Percentiles rank a stretch among this genome's conserved stretches.
Conservation (phyloP, 2,888 invertebrate species). For the Odontocerum albicorne region DNA sequence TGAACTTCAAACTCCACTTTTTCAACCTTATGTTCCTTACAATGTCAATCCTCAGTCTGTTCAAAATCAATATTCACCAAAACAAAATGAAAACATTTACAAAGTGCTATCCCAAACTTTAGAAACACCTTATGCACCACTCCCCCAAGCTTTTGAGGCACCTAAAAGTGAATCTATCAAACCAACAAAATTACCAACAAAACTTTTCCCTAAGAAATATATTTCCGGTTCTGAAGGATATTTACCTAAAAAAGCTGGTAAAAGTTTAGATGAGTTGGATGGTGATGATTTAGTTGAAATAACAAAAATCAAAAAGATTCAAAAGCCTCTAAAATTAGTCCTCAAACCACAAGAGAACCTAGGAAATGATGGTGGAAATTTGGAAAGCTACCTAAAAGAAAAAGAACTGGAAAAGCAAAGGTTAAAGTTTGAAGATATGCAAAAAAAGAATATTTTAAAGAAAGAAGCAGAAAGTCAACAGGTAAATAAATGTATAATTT, state of each 20-base stretch:
- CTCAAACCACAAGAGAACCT: slow-evolving; percentile 10
- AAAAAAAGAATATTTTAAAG: slow-evolving; percentile 54
- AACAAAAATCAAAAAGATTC: slow-evolving; percentile 42
- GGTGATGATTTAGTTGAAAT: slow-evolving; percentile 43
- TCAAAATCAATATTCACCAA: no score
- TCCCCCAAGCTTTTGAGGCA: slow-evolving; percentile 45
- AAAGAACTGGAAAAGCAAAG: slow-evolving; percentile 47
- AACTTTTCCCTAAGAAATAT: slow-evolving; percentile 62
- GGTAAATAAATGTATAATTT: slow-evolving; percentile 19
- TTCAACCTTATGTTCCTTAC: slow-evolving; percentile 47
- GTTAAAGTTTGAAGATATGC: slow-evolving; percentile 53
- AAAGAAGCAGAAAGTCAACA: slow-evolving; percentile 43
- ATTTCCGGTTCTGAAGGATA: slow-evolving; percentile 49
- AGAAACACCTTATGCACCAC: slow-evolving; percentile 45
- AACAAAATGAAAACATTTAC: slow-evolving; percentile 28
- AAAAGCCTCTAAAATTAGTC: slow-evolving; percentile 23
- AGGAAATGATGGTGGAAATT: slow-evolving; percentile 29
- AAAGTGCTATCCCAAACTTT: slow-evolving; percentile 37
- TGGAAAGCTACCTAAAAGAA: slow-evolving; percentile 43
- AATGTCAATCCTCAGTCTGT: slow-evolving; percentile 42
- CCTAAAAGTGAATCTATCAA: slow-evolving; percentile 44
- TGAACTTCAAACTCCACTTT: slow-evolving; percentile 50
- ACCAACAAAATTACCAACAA: slow-evolving; percentile 53
- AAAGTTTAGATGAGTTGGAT: slow-evolving; percentile 47
- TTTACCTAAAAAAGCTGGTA: slow-evolving; percentile 45